Evolutionary conservation across 2,113 vertebrate genomes (phyloP).

Genomic region (Cyrtonyx montezumae): DNA sequence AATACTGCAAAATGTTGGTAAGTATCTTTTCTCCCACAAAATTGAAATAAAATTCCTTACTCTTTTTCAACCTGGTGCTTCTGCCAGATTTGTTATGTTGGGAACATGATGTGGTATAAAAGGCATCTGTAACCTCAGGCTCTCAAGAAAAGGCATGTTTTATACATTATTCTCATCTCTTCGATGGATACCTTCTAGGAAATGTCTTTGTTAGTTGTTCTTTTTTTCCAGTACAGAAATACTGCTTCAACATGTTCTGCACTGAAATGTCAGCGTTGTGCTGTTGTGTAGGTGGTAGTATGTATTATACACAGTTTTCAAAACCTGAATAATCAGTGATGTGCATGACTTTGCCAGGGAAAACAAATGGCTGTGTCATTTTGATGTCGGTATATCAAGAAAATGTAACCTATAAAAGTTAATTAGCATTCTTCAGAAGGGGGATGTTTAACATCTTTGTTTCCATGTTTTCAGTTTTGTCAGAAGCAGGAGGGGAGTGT

Average conservation of each 20-base stretch:
- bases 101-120: constrained; percentile 60
- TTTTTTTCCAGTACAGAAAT: constrained; percentile 60
- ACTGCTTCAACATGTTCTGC: constrained; percentile 62
- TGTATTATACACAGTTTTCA: constrained; percentile 71
- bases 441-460: constrained; percentile 62
- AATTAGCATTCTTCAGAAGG: constrained; percentile 71
- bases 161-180: constrained; percentile 55
- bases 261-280: constrained; percentile 70
- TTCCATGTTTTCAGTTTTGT: constrained; percentile 65
- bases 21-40: constrained; percentile 4
- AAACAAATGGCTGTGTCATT: constrained; percentile 74
- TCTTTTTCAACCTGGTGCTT: constrained; percentile 37
- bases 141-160: constrained; percentile 60
- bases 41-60: constrained; percentile 22
- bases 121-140: constrained; percentile 70
- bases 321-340: constrained; percentile 72
- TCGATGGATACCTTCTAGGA: constrained; percentile 65
- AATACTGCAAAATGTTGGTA: constrained; percentile 21
- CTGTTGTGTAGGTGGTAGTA: constrained; percentile 73
- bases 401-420: constrained; percentile 71
- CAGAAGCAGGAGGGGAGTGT: constrained; percentile 53
- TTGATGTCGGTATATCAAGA: constrained; percentile 67
- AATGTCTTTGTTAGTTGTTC: constrained; percentile 67
- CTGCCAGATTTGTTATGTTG: constrained; percentile 49
- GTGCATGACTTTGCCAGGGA: constrained; percentile 71